Base-by-base conservation (phyloP, 2,113 vertebrate species). In the Aptenodytes forsteri region DNA sequence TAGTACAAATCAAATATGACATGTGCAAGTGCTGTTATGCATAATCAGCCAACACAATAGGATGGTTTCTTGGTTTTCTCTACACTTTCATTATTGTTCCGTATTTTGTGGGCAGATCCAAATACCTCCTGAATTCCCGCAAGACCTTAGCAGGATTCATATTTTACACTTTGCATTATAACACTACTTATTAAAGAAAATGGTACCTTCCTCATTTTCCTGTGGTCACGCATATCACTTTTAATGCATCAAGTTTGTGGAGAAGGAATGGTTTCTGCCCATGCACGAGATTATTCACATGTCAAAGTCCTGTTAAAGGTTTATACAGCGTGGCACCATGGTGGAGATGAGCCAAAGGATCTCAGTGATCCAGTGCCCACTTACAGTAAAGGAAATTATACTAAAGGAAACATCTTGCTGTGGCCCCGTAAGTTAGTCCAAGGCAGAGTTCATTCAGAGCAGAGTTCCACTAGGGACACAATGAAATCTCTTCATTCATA, bases 21-120 rank as follows among this genome's bases (percentile, higher is more conserved):
- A 26, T 3, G 8, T 38, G 49, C 56, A 65, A 82, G 13, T 62
- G 50, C 36, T 40, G 9, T n/a, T 55, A 16, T 18, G 30, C 20
- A 42, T 32, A 50, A n/a, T 36, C 27, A 78, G 21, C 17, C 0
- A 0, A 71, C 23, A 55, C 7, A 50, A 16, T 29, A 72, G 30
- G 16, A 86, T 49, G 17, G 9, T 49, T 75, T 77, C 22, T 66
- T 58, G 40, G 12, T 91, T 86, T 93, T 76, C 47, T 36, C 26
- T 40, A 72, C 15, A 30, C 3, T 64, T 91, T n/a, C 38, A 3
- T 38, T 90, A 58, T 32, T 52, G 25, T 59, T 94, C 13, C 1
- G 0, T 90, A 32, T 86, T 83, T 77, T 65, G 36, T 27, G 11
- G 36, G 26, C 67, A 90, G 17, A 69, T 40, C 54, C 22, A 54